Conservation (phyloP, 2,113 vertebrate genomes). For the Oncorhynchus mykiss region DNA sequence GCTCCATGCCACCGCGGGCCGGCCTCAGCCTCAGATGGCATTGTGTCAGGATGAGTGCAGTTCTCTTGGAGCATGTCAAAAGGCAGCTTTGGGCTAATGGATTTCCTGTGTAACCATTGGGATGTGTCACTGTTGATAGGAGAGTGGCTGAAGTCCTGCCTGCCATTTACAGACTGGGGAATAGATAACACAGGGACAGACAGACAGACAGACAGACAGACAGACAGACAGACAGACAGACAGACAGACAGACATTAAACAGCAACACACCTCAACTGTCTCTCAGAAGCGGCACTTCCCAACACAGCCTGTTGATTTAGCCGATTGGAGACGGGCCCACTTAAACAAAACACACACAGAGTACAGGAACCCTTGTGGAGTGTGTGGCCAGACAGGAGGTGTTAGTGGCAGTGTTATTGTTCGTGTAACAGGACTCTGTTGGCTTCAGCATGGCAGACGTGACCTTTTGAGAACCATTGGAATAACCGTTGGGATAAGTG, state of each 20-base stretch:
- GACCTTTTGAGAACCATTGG: slow-evolving; percentile 66
- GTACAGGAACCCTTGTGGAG: slow-evolving; percentile 44
- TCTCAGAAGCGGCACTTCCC: slow-evolving; percentile 50
- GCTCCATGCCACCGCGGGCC: slow-evolving; percentile 13
- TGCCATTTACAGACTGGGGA: slow-evolving; percentile 52
- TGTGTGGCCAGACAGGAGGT: slow-evolving; percentile 58
- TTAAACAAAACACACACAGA: slow-evolving; percentile 60
- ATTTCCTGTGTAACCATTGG: slow-evolving; percentile 59
- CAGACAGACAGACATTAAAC: slow-evolving; percentile 2
- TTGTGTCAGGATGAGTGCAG: slow-evolving; percentile 50
- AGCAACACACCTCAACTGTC: slow-evolving; percentile 61
- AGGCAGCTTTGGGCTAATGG: slow-evolving; percentile 57
- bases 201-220: slow-evolving; percentile 4
- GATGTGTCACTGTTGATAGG: slow-evolving; percentile 60
- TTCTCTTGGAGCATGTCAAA: slow-evolving; percentile 61
- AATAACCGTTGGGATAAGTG: slow-evolving; percentile 61
- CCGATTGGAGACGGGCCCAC: slow-evolving; percentile 64
- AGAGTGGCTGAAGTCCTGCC: slow-evolving; percentile 60
- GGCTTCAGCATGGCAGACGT: slow-evolving; percentile 60
- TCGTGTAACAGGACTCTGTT: slow-evolving; percentile 58
- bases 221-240: slow-evolving; percentile 30
- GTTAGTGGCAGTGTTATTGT: slow-evolving; percentile 1
- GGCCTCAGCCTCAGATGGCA: slow-evolving; percentile 25
- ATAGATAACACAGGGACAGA: slow-evolving; percentile 43
- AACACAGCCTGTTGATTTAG: slow-evolving; percentile 64